Evolutionary conservation across 2,113 vertebrate species (phyloP), one percentile per base, ranked within the genome.

Genomic region (Piprites chloris): DNA sequence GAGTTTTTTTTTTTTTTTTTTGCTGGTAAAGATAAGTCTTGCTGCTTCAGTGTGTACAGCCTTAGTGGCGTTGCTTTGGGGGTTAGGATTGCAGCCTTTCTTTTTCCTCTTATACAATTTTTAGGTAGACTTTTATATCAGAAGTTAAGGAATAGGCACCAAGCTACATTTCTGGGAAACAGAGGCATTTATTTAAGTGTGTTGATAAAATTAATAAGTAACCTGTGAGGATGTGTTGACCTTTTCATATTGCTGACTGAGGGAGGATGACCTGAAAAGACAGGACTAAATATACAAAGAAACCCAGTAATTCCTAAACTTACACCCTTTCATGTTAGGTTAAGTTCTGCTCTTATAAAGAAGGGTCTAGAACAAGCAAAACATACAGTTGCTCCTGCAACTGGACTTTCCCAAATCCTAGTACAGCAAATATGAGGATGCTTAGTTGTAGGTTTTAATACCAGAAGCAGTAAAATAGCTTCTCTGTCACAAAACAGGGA

Each of bases 311-410:
- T 71, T 91, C 47, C 37, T 85, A 10, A 82, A 62, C 16, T 85
- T 0, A 0, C 2, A 22, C 8, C 5, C 12, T 3, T 69, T 65
- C 24, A 19, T 32, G 24, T 68, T 61, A 37, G 46, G 11, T 49
- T 69, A 5, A 11, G 11, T 50, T 21, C 12, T 52, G 5, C 61
- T 61, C 66, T 80, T 65, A 68, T 72, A 67, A 62, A 21, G 41
- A 33, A 68, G 12, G 13, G 41, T 14, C 27, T 56, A 47, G 30
- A 44, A 52, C 11, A 58, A 66, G 12, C 46, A 15, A 32, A 65
- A 63, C 14, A 18, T 5, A 8, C 1, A 26, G n/a, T 39, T 66
- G 50, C 11, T 56, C 33, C 26, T 20, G 15, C 27, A 53, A 33
- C 6, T 74, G 53, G 37, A 26, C n/a, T 81, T 56, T 6, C 3